A percentile compares a stretch with the other conserved stretches of the same genome.
These are phyloP conservation scores for Meganola albula DNA, from an alignment of 2,888 invertebrate genomes.

Conservation along the genomic window DNA sequence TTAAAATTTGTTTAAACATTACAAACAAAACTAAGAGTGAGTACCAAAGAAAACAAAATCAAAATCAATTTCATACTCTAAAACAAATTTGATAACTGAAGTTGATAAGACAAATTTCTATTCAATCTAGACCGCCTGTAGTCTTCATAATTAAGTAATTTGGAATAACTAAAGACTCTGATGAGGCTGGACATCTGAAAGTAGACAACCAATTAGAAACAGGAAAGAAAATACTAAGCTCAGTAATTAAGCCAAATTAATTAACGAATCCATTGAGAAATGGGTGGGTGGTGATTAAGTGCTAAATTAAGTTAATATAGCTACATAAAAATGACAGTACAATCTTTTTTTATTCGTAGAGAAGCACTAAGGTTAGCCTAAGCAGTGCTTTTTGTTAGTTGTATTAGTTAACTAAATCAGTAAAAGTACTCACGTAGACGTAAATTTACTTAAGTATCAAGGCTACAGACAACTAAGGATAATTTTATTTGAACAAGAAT, in stretches of 20 bases:
- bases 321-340: too few species aligned
- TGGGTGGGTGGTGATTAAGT: constrained; percentile 30
- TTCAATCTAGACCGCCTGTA: constrained; percentile 15
- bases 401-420: too few species aligned
- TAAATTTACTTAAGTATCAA: too few species aligned
- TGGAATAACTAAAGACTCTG: constrained; percentile 7
- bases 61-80: constrained; percentile 15
- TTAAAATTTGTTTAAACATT: too few species aligned
- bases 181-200: constrained; percentile 21
- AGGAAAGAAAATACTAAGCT: constrained; percentile 25
- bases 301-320: too few species aligned
- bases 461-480: too few species aligned
- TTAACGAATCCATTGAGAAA: constrained; percentile 33
- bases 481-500: too few species aligned
- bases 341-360: too few species aligned
- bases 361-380: too few species aligned
- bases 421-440: too few species aligned
- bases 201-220: constrained; percentile 30
- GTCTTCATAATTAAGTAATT: constrained; percentile 22
- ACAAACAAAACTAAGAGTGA: too few species aligned
- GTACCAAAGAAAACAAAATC: constrained; percentile 4
- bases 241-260: constrained; percentile 25
- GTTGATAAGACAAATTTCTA: constrained; percentile 14
- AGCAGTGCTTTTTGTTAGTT: too few species aligned
- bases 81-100: constrained; percentile 13